Evolutionary conservation across 2,113 vertebrate species (phyloP).

Genomic region (Zingel zingel): DNA sequence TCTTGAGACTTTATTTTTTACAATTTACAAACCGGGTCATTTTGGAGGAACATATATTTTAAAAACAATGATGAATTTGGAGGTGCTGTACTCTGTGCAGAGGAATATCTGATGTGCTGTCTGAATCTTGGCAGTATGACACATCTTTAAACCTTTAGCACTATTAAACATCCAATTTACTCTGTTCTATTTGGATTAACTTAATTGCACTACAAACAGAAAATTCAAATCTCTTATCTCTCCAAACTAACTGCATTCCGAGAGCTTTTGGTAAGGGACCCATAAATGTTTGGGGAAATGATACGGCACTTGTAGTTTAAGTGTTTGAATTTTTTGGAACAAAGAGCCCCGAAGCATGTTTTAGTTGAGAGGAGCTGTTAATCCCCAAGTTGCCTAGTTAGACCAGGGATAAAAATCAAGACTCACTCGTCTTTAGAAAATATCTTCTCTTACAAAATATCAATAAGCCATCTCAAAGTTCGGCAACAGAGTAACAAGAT

Average conservation of each 20-base stretch:
- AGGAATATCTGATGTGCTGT: background rate
- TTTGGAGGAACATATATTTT: background rate
- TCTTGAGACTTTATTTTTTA: no score
- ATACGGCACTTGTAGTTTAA: conserved; percentile 48
- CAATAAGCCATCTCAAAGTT: conserved; percentile 75
- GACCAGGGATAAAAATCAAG: conserved; percentile 68
- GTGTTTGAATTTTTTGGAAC: conserved; percentile 45
- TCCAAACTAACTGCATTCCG: conserved; percentile 1
- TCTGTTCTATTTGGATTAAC: conserved; percentile 5
- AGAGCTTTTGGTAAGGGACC: conserved; percentile 23
- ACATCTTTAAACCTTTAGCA: background rate
- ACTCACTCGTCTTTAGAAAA: conserved; percentile 59
- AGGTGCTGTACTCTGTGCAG: background rate
- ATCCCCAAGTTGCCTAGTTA: conserved; percentile 71
- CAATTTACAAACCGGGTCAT: background rate
- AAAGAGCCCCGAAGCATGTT: conserved; percentile 69
- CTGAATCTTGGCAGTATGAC: background rate
- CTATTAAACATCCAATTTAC: conserved; percentile 1
- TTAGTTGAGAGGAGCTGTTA: conserved; percentile 64
- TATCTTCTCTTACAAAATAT: conserved; percentile 68
- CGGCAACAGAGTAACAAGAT: conserved; percentile 65
- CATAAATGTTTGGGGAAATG: conserved; percentile 48
- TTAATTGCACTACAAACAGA: conserved; percentile 28
- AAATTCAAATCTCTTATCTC: conserved; percentile 29
- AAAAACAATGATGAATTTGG: background rate